Evolutionary conservation across 2,888 invertebrate genomes (phyloP), one percentile per base, ranked within the genome.

Genomic region (Corythucha ciliata): DNA sequence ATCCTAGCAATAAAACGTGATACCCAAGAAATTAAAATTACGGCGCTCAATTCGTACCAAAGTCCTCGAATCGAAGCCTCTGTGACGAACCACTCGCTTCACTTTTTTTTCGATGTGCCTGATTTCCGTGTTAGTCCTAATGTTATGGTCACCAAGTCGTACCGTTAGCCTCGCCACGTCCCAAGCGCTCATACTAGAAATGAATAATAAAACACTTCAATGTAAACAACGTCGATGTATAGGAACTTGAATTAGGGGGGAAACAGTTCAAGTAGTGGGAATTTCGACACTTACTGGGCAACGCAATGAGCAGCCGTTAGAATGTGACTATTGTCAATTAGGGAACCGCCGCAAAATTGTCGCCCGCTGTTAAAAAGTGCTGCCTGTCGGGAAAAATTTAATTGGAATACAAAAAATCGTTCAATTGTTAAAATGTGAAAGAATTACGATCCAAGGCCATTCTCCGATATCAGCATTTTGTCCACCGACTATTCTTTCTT

Each of bases 271-370:
- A 29, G 10, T 29, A 29, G n/a, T 29, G n/a, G 29, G 29, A n/a
- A 29, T 29, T 10, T n/a, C n/a, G n/a, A 29, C 25, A 69, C 80
- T 77, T 73, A 89, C 89, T 86, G 84, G 25, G 87, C 86, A 22
- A 90, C 85, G 66, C 90, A 90, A 70, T 90, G 89, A 1, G 90
- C 89, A 2, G 89, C 88, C 2, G 89, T 83, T 12, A 90, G 70
- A 42, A 90, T 79, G 64, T 89, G 88, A 45, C 67, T 69, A 57
- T 79, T 77, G 62, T 89, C 87, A 56, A 90, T 83, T 37, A 90
- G 72, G 0, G 88, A 87, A 8, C 89, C 90, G 2, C 89, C 90
- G 65, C 90, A 90, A 69, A 90, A 89, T 67, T 90, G 88, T 26
- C 87, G 75, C 14, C 85, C 86, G 5, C 77, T 77, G 65, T 85